Evolutionary conservation across 1,140 invertebrate genomes (phyloP), one percentile per base, ranked within the genome.

Genomic region (Hetaerina americana): DNA sequence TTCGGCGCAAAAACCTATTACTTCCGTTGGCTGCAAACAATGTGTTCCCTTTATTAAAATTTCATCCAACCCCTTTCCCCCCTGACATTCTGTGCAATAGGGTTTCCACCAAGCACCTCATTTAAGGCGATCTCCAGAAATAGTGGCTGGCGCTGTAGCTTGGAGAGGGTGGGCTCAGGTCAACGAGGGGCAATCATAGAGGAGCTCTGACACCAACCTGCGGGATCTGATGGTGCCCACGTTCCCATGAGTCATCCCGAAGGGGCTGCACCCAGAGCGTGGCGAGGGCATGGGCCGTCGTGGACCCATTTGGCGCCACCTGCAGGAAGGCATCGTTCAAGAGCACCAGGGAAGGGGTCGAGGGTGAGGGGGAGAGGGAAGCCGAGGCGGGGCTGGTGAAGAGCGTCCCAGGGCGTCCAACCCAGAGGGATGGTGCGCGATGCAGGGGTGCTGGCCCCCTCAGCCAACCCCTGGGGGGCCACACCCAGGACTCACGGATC

Each of bases 261-360:
- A 85, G 78, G 68, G 82, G 77, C 80, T 93, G 91, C 0, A 94
- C 85, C 93, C 93, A 96, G 49, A 95, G 77, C 0, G 90, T 91
- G 74, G 85, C 84, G 73, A 95, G 80, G 26, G 87, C 85, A 82
- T 92, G 87, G 3, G 87, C 75, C 74, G 82, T 83, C 75, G 22
- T n/a, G 15, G 86, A 79, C 73, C 83, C 84, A 73, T 86, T 87
- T 67, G 90, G 87, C 72, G 82, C 84, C 12, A 90, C 82, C 76
- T 92, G 90, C 71, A 91, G 85, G 73, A 92, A 88, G 70, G 89
- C 81, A 81, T 93, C 90, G 57, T 85, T 89, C 68, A 93, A 85
- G 22, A 93, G 80, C 75, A 92, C 84, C 76, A 95, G 94, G 83
- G 87, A 88, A 79, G 92, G 89, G 0, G 87, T 85, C 69, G 87